Conservation (phyloP, 2,797 vertebrate species). For the Xyrichtys novacula region DNA sequence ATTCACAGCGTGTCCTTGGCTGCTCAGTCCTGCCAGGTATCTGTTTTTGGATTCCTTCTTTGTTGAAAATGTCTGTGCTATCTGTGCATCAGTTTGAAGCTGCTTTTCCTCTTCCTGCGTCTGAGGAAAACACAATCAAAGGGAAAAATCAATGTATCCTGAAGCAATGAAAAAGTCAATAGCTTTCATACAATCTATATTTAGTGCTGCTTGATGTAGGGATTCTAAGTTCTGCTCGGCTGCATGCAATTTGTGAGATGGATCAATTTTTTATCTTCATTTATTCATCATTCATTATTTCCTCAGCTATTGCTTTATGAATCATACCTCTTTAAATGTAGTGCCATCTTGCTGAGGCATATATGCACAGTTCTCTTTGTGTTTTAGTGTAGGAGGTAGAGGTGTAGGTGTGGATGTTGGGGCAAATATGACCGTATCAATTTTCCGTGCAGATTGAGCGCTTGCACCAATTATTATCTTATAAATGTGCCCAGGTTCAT, state of each 20-base stretch:
- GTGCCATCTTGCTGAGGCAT: conserved; percentile 10
- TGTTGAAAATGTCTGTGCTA: conserved; percentile 50
- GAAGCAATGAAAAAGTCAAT: conserved; percentile 79
- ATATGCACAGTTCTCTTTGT: conserved; percentile 10
- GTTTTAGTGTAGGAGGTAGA: conserved; percentile 11
- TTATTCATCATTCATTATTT: conserved; percentile 61
- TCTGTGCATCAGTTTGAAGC: conserved; percentile 56
- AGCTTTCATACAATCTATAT: conserved; percentile 75
- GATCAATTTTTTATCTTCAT: conserved; percentile 42
- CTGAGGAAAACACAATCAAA: conserved; percentile 76
- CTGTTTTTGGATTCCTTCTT: conserved; percentile 65
- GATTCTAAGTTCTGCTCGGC: conserved; percentile 39
- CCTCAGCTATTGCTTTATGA: conserved; percentile 44
- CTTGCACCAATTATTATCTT: conserved; percentile 56
- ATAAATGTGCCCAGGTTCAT: conserved; percentile 51
- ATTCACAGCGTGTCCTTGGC: conserved; percentile 49
- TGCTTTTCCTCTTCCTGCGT: conserved; percentile 64
- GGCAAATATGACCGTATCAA: conserved; percentile 36
- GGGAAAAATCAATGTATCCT: conserved; percentile 79
- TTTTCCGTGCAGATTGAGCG: conserved; percentile 50
- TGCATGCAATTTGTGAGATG: conserved; percentile 48
- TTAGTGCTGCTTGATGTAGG: conserved; percentile 64
- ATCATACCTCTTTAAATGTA: conserved; percentile 35
- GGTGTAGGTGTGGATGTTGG: conserved; percentile 17
- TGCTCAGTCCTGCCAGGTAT: conserved; percentile 63